Base-by-base conservation (phyloP, 2,888 invertebrate species). In the Oxystoma pomonae region DNA sequence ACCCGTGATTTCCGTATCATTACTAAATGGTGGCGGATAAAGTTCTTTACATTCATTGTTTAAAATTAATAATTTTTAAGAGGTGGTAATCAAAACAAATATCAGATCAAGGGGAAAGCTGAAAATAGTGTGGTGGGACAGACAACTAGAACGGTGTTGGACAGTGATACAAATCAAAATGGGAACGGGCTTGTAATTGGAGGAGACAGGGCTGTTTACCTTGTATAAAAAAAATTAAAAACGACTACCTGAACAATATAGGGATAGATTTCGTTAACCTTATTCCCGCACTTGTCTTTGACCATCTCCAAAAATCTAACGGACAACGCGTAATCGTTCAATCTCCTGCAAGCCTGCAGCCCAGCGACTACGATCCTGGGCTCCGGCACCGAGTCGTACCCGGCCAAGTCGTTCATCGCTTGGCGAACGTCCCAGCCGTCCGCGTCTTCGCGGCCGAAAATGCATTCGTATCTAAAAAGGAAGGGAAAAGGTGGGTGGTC, bases 261-360 rank as follows among this genome's bases (percentile, higher is more conserved):
- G 0, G 94, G 94, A 77, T 92, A 96, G 70, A 95, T 89, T 76
- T 88, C 88, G n/a, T 86, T 84, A 1, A 86, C 85, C 68, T 88
- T 83, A 62, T 78, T 73, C 1, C 92, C 94, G 73, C 95, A 94
- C 80, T 98, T 97, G 73, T 89, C 86, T 83, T 92, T 94, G 73
- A 96, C 86, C 18, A 91, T 88, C 81, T 99, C 99, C 65, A 99
- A 81, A 75, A 94, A 96, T 80, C 90, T 80, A 21, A 87, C 82
- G 53, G 87, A 83, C 55, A 89, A 77, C 0, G 88, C 83, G 75
- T 84, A 86, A 74, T 90, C 89, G 76, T 90, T 88, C 17, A 87
- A 75, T 59, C 86, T 80, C 63, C 89, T 80, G 75, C 88, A 88
- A 9, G 89, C 89, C 67, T 82, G 80, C 68, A 88, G 72, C 1